phyloP scores from a whole-genome alignment of 1,140 invertebrate genomes.

The Araneus ventricosus region DNA sequence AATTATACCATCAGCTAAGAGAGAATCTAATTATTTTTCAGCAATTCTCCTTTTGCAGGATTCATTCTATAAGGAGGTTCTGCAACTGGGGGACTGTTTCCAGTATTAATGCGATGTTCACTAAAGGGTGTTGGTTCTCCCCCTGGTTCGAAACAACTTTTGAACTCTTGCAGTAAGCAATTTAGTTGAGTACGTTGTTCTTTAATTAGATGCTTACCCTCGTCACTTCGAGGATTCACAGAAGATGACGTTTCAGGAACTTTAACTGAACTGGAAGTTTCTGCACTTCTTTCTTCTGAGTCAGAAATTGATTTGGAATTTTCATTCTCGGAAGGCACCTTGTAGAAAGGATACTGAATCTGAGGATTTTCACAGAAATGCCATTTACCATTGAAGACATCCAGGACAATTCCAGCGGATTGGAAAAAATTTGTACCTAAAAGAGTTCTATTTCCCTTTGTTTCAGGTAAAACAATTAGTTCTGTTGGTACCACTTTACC shows the following conservation, averaged over 20 bases:
- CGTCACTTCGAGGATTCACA: not conserved
- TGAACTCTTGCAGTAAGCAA: not conserved
- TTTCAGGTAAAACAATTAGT: not conserved
- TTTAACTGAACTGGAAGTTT: not conserved
- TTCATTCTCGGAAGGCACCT: no score
- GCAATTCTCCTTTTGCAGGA: not conserved
- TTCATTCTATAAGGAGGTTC: not conserved
- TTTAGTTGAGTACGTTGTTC: not conserved
- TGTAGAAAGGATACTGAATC: not conserved
- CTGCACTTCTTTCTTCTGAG: not conserved
- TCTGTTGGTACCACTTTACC: not conserved
- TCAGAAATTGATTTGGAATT: not conserved
- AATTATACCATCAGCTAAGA: slow-evolving; percentile 27
- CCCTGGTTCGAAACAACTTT: not conserved
- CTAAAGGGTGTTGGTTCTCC: not conserved
- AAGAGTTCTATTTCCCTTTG: slow-evolving; percentile 16
- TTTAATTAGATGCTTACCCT: slow-evolving; percentile 6
- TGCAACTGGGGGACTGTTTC: not conserved
- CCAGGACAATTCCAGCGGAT: not conserved
- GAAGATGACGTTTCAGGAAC: not conserved
- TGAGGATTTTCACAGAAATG: not conserved
- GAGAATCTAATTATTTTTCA: not conserved
- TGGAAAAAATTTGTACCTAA: slow-evolving; percentile 1
- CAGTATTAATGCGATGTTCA: slow-evolving; percentile 10
- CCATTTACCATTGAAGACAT: not conserved